phyloP scores from a whole-genome alignment of 1,140 invertebrate genomes.

The Calephelis nemesis region DNA sequence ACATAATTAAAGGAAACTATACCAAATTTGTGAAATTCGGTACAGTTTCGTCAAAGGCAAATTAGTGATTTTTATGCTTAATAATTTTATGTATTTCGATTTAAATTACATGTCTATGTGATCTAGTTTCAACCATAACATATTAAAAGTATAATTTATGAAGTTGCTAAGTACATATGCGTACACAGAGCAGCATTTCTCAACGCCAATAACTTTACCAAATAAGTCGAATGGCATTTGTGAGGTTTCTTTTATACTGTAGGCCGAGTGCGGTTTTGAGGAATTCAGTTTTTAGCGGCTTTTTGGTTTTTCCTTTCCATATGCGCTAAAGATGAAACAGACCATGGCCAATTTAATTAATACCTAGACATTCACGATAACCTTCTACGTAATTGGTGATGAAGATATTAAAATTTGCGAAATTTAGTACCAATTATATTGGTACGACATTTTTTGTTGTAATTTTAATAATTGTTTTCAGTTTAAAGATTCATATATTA shows the following conservation, averaged over 20 bases:
- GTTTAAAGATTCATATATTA: not conserved
- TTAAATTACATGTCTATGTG: not conserved
- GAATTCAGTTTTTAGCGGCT: conserved; percentile 65
- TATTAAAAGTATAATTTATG: conserved; percentile 1
- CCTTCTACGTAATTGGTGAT: conserved; percentile 42
- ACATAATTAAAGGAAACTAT: too few species aligned
- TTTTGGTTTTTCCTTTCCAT: conserved; percentile 50
- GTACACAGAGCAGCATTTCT: conserved; percentile 46
- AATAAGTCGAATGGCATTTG: conserved; percentile 48
- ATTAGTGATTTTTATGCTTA: too few species aligned
- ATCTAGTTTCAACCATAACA: not conserved
- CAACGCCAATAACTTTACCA: conserved; percentile 48
- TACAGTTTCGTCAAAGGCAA: too few species aligned
- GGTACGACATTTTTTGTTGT: too few species aligned
- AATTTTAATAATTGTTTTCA: not conserved
- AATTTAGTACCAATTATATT: conserved; percentile 31
- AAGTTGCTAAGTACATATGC: conserved; percentile 10
- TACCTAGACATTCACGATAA: conserved; percentile 43
- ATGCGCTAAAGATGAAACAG: conserved; percentile 51
- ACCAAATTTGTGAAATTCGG: too few species aligned
- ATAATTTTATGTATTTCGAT: not conserved
- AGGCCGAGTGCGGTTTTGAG: conserved; percentile 37
- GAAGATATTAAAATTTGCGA: conserved; percentile 66
- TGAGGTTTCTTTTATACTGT: conserved; percentile 53
- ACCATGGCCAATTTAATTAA: conserved; percentile 65